These are phyloP conservation scores for Aphidoletes aphidimyza DNA, from an alignment of 2,888 invertebrate species.

Conservation along the genomic window DNA sequence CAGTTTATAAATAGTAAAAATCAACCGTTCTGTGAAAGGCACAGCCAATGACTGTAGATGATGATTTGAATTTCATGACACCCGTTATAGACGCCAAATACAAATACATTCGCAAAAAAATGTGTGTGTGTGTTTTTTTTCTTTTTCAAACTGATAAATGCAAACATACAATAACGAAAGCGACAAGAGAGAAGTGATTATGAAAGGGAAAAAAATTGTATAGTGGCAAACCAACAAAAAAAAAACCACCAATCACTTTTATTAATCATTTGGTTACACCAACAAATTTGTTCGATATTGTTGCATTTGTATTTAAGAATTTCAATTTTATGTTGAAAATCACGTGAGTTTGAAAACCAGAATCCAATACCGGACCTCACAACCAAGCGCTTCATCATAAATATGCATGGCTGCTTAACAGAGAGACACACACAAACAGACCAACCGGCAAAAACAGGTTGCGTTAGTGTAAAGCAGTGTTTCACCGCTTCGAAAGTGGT, in stretches of 20 bases:
- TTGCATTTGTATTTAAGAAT: neutral
- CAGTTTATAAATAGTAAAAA: no score
- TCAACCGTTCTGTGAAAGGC: conserved; percentile 6
- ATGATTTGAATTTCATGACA: neutral
- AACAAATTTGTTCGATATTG: neutral
- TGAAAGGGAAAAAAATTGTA: neutral
- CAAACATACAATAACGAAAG: neutral
- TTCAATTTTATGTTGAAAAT: conserved; percentile 16
- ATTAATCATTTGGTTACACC: neutral
- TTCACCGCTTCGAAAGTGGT: no score
- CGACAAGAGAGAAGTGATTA: conserved; percentile 1
- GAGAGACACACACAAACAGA: neutral
- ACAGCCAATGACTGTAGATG: neutral
- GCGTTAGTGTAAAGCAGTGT: neutral
- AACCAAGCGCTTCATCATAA: neutral
- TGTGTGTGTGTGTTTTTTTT: no score
- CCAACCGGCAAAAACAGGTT: neutral
- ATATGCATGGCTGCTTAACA: neutral
- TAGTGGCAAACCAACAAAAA: neutral
- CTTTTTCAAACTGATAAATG: neutral
- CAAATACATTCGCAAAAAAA: neutral
- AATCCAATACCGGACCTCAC: neutral
- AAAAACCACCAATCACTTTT: neutral
- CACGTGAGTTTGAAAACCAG: conserved; percentile 40
- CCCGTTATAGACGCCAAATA: neutral